Evolutionary conservation across 2,113 vertebrate genomes (phyloP).

Genomic region (Hirundichthys speculiger): DNA sequence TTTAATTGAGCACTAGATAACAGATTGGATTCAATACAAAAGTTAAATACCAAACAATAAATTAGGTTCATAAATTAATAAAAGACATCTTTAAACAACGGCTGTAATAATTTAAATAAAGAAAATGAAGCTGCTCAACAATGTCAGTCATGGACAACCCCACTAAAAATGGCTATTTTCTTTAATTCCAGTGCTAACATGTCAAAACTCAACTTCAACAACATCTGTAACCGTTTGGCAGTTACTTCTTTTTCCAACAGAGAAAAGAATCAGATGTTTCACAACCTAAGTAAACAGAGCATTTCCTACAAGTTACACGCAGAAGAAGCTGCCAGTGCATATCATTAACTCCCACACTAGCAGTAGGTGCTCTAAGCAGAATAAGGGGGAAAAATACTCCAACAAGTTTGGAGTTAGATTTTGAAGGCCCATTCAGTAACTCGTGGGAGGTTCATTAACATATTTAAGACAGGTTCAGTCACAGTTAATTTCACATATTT

Average conservation of each 20-base stretch:
- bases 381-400: not conserved
- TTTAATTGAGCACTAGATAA: slow-evolving; percentile 43
- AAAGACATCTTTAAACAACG: slow-evolving; percentile 68
- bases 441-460: slow-evolving; percentile 23
- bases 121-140: slow-evolving; percentile 70
- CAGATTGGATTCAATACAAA: slow-evolving; percentile 64
- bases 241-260: slow-evolving; percentile 12
- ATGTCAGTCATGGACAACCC: slow-evolving; percentile 55
- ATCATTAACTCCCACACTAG: slow-evolving; percentile 40
- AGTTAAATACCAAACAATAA: slow-evolving; percentile 83
- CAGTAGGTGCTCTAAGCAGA: slow-evolving; percentile 7
- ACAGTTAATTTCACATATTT: slow-evolving; percentile 38
- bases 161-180: slow-evolving; percentile 47
- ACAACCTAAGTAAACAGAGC: slow-evolving; percentile 42
- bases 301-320: slow-evolving; percentile 41
- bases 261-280: slow-evolving; percentile 39
- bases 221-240: slow-evolving; percentile 22
- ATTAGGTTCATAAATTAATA: slow-evolving; percentile 78
- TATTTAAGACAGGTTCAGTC: slow-evolving; percentile 41
- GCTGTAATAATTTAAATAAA: slow-evolving; percentile 68
- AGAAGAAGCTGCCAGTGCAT: slow-evolving; percentile 54
- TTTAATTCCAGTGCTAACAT: slow-evolving; percentile 75
- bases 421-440: slow-evolving; percentile 29
- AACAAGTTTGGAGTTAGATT: not conserved
- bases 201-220: slow-evolving; percentile 40